A percentile compares a stretch with the other conserved stretches of the same genome.
Evolutionary conservation across 2,888 invertebrate genomes (phyloP).

Genomic region (Caenorhabditis drosophilae): DNA sequence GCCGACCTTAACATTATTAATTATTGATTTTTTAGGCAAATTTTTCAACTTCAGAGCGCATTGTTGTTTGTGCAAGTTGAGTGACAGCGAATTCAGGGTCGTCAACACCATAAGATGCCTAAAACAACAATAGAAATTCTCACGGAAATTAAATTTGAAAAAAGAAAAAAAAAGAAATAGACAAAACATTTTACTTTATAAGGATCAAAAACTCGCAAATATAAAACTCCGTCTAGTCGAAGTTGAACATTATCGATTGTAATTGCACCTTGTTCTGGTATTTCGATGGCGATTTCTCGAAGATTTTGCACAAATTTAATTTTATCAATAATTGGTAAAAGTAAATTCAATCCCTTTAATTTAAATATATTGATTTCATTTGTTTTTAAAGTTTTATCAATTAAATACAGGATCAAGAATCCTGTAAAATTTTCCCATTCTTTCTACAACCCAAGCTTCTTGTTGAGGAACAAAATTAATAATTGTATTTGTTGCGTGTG

Average conservation of each 20-base stretch:
- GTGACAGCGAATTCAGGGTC: conserved; percentile 99
- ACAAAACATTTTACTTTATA: conserved; percentile 74
- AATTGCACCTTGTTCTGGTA: conserved; percentile 91
- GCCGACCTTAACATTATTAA: conserved; percentile 75
- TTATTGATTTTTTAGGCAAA: not conserved
- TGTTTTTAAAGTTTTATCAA: not conserved
- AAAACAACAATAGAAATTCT: conserved; percentile 8
- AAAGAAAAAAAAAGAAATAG: not conserved
- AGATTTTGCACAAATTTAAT: conserved; percentile 96
- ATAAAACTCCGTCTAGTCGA: conserved; percentile 94
- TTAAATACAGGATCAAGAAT: conserved; percentile 81
- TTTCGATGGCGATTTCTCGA: conserved; percentile 98
- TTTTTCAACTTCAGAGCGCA: conserved; percentile 83
- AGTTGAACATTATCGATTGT: conserved; percentile 96
- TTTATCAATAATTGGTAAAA: conserved; percentile 87
- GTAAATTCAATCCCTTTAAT: conserved; percentile 82
- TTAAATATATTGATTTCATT: not conserved
- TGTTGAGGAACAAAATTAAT: conserved; percentile 98
- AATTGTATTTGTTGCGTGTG: conserved; percentile 83
- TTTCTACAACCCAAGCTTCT: conserved; percentile 96
- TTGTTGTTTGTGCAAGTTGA: conserved; percentile 97
- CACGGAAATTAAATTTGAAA: too few relatives aligned
- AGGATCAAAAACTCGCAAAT: conserved; percentile 89
- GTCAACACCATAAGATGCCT: conserved; percentile 94
- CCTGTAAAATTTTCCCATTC: conserved; percentile 95